These are phyloP conservation scores for Neodontobutis hainanensis DNA, from an alignment of 2,113 vertebrate genomes.

Conservation along the genomic window DNA sequence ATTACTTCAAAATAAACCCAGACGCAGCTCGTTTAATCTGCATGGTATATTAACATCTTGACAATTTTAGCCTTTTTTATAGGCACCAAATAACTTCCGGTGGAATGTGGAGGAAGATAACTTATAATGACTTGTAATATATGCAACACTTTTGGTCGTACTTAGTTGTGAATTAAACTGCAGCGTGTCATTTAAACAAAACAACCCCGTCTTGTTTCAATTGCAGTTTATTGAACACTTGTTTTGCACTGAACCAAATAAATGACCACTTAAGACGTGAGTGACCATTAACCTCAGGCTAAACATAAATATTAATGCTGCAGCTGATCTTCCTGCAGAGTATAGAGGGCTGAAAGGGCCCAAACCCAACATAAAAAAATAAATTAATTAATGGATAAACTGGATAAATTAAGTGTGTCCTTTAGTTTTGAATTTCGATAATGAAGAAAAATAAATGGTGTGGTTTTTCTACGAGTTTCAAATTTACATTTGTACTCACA, in stretches of 20 bases:
- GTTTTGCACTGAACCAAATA: neutral
- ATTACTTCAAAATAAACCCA: neutral
- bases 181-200: neutral
- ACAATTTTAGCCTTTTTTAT: neutral
- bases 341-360: neutral
- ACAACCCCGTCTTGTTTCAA: no score
- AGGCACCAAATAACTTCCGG: neutral
- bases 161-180: neutral
- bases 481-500: no score
- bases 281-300: neutral
- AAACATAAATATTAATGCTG: conserved; percentile 10
- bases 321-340: no score
- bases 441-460: neutral
- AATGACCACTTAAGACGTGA: neutral
- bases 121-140: neutral
- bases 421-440: no score
- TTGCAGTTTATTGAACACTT: neutral
- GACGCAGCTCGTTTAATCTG: neutral
- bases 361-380: neutral
- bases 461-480: neutral
- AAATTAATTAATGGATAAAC: neutral
- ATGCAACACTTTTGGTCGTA: neutral
- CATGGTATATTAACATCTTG: neutral
- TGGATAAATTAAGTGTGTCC: no score
- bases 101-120: neutral